phyloP scores from a whole-genome alignment of 2,888 invertebrate species.

The Euzophera pinguis region DNA sequence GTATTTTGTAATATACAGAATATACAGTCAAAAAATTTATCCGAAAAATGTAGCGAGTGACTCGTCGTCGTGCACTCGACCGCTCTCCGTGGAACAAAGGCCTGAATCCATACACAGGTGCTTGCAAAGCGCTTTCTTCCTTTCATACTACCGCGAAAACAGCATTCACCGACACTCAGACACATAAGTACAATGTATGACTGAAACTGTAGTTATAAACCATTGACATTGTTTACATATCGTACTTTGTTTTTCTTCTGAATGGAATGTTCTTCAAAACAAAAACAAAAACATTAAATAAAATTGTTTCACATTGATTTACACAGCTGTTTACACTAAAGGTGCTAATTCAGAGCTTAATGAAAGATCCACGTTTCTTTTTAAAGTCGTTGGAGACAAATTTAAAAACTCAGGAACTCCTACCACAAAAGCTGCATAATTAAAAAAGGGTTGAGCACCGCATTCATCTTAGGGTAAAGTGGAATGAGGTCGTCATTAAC shows the following conservation, averaged over 20 bases:
- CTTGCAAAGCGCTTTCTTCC: constrained; percentile 49
- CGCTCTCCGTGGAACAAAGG: constrained; percentile 52
- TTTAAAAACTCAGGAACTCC: constrained; percentile 35
- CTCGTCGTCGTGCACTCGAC: constrained; percentile 36
- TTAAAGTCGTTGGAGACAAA: constrained; percentile 27
- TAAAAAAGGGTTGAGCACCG: constrained; percentile 53
- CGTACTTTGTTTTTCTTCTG: background rate
- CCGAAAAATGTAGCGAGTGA: constrained; percentile 23
- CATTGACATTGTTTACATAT: constrained; percentile 1
- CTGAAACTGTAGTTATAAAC: constrained; percentile 46
- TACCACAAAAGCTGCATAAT: constrained; percentile 50
- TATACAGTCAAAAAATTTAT: constrained; percentile 20
- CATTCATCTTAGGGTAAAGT: constrained; percentile 50
- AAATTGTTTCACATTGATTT: background rate
- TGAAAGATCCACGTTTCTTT: constrained; percentile 24
- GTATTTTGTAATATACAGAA: background rate
- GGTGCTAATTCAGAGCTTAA: constrained; percentile 26
- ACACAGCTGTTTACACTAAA: constrained; percentile 16
- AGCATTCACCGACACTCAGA: constrained; percentile 49
- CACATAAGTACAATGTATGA: constrained; percentile 42
- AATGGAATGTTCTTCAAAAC: background rate
- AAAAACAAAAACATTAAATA: background rate
- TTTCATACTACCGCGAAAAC: constrained; percentile 50
- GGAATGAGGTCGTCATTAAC: constrained; percentile 51
- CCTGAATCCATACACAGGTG: constrained; percentile 51